Evolutionary conservation across 2,113 vertebrate species (phyloP).

Genomic region (Miniopterus natalensis): DNA sequence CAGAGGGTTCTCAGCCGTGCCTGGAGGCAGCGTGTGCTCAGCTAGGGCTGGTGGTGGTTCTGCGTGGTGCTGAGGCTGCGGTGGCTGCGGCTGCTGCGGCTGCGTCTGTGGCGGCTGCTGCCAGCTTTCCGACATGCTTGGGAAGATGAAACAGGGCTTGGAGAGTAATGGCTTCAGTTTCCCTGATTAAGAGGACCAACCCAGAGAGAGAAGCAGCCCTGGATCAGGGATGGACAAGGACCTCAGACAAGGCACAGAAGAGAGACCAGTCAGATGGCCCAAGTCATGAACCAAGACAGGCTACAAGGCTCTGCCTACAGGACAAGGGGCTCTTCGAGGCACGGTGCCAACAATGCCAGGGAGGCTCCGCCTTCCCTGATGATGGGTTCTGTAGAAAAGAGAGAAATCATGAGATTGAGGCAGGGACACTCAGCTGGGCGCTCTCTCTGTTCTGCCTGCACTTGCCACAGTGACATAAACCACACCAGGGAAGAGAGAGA

Average conservation of each 20-base stretch:
- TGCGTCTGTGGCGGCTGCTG: slow-evolving; percentile 89
- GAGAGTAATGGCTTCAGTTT: slow-evolving; percentile 88
- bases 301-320: slow-evolving; percentile 54
- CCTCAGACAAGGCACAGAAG: slow-evolving; percentile 64
- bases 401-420: slow-evolving; percentile 54
- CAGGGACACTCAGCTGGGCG: not conserved
- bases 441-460: not conserved
- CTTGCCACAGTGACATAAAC: not conserved
- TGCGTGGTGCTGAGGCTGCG: slow-evolving; percentile 89
- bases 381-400: slow-evolving; percentile 83
- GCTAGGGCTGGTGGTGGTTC: slow-evolving; percentile 87
- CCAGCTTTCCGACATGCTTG: slow-evolving; percentile 92
- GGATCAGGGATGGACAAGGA: slow-evolving; percentile 6
- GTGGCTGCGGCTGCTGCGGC: slow-evolving; percentile 88
- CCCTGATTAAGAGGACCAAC: slow-evolving; percentile 64
- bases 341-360: slow-evolving; percentile 39
- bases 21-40: slow-evolving; percentile 93
- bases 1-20: slow-evolving; percentile 92
- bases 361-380: slow-evolving; percentile 27
- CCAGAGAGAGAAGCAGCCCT: slow-evolving; percentile 65
- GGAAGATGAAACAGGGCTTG: slow-evolving; percentile 83
- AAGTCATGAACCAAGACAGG: slow-evolving; percentile 26
- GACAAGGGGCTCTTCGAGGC: slow-evolving; percentile 1
- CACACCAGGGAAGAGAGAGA: not conserved
- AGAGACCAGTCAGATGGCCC: not conserved